Evolutionary conservation across 2,113 vertebrate species (phyloP), one percentile per base, ranked within the genome.

Genomic region (Mustela lutreola): DNA sequence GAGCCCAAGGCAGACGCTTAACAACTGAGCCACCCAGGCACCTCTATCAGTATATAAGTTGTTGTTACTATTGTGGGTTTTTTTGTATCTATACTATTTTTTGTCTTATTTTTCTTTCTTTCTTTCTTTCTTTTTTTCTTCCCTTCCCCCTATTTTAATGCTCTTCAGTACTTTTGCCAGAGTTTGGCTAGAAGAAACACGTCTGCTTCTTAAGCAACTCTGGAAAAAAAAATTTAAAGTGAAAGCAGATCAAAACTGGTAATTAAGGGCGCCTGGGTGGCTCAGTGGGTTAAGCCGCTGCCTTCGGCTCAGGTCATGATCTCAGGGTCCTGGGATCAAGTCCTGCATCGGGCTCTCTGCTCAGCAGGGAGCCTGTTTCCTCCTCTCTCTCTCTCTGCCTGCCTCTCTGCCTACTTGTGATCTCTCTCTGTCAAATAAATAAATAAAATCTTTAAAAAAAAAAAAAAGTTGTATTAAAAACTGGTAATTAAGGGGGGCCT

Each of bases 211-310:
- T 87, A 26, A 92, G 75, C 62, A 90, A 81, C 71, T 90, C 62
- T 84, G 88, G 50, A 48, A 89, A 96, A 96, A 96, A 92, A 95
- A 81, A 81, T 58, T 87, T 79, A 89, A 97, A 95, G 42, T 91
- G 18, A 89, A 93, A 97, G 45, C 21, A 91, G 78, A 89, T 88
- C 65, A 96, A 96, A 95, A 96, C 71, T 78, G 75, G 42, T 28
- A 48, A 48, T 78, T 78, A 78, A 31, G 65, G 14, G 15, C 6
- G 15, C 65, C 65, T 67, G 31, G 65, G 65, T 67, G 19, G 8
- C 8, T 58, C 19, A 58, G 21, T 67, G 33, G 15, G 15, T 67
- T 67, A 39, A 39, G 39, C 39, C 39, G 39, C 39, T 39, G 39
- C 39, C 39, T 39, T 39, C 39, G 39, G 39, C 39, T 39, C 39